Base-by-base conservation (phyloP, 2,888 invertebrate species). In the Pandemis cinnamomeana region DNA sequence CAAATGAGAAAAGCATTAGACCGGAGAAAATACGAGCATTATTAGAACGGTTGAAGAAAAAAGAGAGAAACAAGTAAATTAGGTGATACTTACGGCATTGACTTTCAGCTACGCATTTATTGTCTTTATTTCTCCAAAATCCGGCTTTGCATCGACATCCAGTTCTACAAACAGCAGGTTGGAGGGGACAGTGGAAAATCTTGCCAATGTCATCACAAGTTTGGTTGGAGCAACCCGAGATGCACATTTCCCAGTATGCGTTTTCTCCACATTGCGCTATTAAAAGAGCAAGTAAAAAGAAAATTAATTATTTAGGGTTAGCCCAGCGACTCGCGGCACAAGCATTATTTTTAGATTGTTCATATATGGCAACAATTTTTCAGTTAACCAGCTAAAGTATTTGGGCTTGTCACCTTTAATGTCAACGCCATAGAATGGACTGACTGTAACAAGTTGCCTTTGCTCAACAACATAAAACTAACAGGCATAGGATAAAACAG, bases 41-140 rank as follows among this genome's bases (percentile, higher is more conserved):
- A 36, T 1, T 4, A 36, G 27, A 36, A 36, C 4, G 27, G 44
- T 60, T 13, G 41, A 61, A 41, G 0, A 5, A 7, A 44, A n/a
- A n/a, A 67, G 6, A 42, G 42, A 6, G 7, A 53, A 48, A 58
- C 11, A 4, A 13, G 46, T 11, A 10, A 11, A 11, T 48, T 48
- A 4, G 5, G 1, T 10, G 5, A 46, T 71, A 81, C 83, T 82
- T 77, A 86, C 86, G 79, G 63, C 85, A 86, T 13, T 81, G 42
- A 20, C 78, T 75, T 46, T 69, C 70, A 46, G 82, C 80, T 69
- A 85, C 77, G 63, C 87, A 87, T 3, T 67, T 73, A 42, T 80
- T 81, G 0, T 77, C 41, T 11, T 74, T 53, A 53, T 84, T 75
- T 55, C 76, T 79, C 6, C 80, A 79, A 58, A 78, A 81, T n/a